A percentile compares a stretch with the other conserved stretches of the same genome.
Conservation (phyloP, 2,888 invertebrate species). For the Drosophila putrida region DNA sequence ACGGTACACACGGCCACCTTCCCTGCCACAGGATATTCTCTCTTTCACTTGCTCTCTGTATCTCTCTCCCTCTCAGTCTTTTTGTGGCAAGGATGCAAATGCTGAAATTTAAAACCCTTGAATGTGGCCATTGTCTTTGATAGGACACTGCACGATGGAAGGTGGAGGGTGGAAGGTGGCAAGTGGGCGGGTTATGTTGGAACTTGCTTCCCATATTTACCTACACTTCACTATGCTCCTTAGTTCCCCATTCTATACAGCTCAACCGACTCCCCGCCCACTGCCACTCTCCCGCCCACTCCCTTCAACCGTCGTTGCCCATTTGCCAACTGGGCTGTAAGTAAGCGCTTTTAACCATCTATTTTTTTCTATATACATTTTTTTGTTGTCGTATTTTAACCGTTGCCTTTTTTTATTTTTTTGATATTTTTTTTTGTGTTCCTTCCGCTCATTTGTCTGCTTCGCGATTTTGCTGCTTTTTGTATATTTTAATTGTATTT, state of each 20-base stretch:
- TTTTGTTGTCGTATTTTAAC: constrained; percentile 35
- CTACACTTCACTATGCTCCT: constrained; percentile 23
- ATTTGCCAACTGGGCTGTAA: constrained; percentile 80
- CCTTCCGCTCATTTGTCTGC: constrained; percentile 67
- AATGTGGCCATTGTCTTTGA: constrained; percentile 78
- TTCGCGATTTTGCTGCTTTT: constrained; percentile 52
- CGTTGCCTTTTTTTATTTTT: constrained; percentile 20
- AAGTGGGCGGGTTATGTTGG: constrained; percentile 2
- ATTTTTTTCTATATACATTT: constrained; percentile 10
- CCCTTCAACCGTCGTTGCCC: constrained; percentile 48
- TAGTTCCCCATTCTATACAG: not conserved
- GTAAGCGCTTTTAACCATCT: constrained; percentile 70
- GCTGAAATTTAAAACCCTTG: constrained; percentile 82
- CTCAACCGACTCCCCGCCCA: no score
- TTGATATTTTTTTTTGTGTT: constrained; percentile 31
- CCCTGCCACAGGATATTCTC: not conserved
- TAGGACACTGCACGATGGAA: constrained; percentile 37
- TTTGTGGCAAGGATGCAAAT: constrained; percentile 68
- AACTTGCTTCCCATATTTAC: constrained; percentile 44
- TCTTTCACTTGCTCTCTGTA: not conserved
- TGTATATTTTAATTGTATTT: constrained; percentile 71
- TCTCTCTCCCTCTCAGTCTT: not conserved
- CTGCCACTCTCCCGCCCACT: constrained; percentile 12
- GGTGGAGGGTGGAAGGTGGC: not conserved
- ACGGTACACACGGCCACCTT: constrained; percentile 45